phyloP scores from a whole-genome alignment of 2,113 vertebrate genomes.

The Loxodonta africana region DNA sequence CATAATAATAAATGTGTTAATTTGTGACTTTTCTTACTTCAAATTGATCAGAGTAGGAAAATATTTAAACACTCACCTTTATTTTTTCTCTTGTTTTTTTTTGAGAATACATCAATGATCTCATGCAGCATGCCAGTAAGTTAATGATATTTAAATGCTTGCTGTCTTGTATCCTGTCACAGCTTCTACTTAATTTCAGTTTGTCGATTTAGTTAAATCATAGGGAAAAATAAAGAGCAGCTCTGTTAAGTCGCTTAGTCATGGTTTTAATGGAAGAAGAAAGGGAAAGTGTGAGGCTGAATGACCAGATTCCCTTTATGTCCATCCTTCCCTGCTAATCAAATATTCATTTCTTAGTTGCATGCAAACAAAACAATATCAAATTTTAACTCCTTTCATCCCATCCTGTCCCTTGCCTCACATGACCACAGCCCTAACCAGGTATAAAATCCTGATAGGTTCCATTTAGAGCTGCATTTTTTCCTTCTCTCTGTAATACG shows the following conservation, averaged over 20 bases:
- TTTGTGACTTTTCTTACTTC: constrained; percentile 57
- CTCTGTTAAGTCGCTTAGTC: not conserved
- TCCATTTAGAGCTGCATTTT: not conserved
- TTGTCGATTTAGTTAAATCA: constrained; percentile 38
- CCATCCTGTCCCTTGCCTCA: constrained; percentile 8
- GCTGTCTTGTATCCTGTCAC: not conserved
- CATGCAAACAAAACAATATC: not conserved
- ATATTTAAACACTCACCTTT: not conserved
- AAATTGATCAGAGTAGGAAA: not conserved
- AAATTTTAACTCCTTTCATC: not conserved
- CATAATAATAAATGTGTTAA: constrained; percentile 1
- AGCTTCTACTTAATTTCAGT: not conserved
- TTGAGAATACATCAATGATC: not conserved
- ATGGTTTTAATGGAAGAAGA: constrained; percentile 8
- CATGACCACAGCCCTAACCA: not conserved
- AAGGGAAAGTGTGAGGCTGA: not conserved
- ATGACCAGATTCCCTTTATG: not conserved
- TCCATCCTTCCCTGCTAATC: not conserved
- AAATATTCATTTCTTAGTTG: constrained; percentile 14
- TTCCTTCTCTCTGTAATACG: not conserved
- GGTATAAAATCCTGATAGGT: not conserved
- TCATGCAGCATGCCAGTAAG: not conserved
- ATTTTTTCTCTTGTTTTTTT: accelerated
- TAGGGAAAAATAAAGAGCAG: not conserved
- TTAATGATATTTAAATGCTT: not conserved